Conservation (phyloP, 64 coral and sea anemone genomes). For the Cladopsammia gracilis region DNA sequence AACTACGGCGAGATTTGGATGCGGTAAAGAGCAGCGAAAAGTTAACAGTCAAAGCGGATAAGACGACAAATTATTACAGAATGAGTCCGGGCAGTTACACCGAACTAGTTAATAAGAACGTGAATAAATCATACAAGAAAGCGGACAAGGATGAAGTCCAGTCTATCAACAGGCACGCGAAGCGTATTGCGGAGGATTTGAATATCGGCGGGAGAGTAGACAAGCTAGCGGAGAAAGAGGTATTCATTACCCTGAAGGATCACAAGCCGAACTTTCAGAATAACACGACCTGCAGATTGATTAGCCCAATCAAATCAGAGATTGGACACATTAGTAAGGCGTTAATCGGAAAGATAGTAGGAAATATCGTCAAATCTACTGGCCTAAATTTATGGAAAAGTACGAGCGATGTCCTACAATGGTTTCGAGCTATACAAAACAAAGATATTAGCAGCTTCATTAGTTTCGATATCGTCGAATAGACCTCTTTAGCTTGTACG, state of each 20-base stretch:
- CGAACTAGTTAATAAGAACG: neutral
- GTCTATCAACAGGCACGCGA: neutral
- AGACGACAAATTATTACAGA: neutral
- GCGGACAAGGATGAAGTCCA: neutral
- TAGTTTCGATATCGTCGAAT: constrained; percentile 16
- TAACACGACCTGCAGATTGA: neutral
- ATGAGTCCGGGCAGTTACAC: neutral
- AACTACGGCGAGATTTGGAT: too few relatives aligned
- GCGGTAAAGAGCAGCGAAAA: too few relatives aligned
- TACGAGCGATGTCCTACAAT: neutral
- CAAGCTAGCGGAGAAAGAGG: neutral
- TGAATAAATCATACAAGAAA: constrained; percentile 6
- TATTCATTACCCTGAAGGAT: neutral
- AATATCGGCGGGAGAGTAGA: neutral
- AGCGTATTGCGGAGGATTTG: neutral
- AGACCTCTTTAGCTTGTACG: too few relatives aligned
- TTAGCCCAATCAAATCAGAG: neutral
- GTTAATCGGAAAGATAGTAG: neutral
- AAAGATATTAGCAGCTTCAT: neutral
- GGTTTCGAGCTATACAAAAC: neutral
- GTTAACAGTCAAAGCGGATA: neutral
- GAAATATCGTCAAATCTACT: neutral
- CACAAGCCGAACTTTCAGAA: constrained; percentile 1
- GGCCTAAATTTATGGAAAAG: constrained; percentile 29
- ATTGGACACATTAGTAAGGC: neutral